Evolutionary conservation across 2,113 vertebrate species (phyloP), one percentile per base, ranked within the genome.

Genomic region (Hylia prasina): DNA sequence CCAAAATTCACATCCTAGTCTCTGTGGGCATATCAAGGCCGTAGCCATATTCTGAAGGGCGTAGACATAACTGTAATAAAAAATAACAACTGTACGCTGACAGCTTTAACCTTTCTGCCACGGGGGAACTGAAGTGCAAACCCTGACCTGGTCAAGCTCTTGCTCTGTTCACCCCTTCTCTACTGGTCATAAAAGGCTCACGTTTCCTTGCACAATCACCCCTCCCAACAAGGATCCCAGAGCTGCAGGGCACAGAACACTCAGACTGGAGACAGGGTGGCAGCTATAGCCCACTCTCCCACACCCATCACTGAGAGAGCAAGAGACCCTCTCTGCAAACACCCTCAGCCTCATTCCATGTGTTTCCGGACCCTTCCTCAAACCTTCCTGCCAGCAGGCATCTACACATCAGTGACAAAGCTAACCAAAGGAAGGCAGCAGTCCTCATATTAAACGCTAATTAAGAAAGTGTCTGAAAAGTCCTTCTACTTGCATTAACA

Each of bases 31-130:
- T 72, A 94, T 54, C 68, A 82, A 81, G 61, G 80, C 65, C 17
- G 5, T 56, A 56, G 72, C 19, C 15, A 10, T 48, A 78, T 81
- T 90, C 60, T 24, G 18, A 88, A 93, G 90, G 92, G 85, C 28
- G 47, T 75, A 87, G 72, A 83, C 76, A 53, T 25, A 75, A 83
- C 3, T 58, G 56, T 61, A 93, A 96, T 73, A 90, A 90, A 94
- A 95, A 91, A 76, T 20, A 94, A 96, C 44, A 93, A 86, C 51
- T 48, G 44, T 24, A 73, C 0, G 4, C 72, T 94, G 92, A 90
- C 85, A 90, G 47, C 28, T 71, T 93, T 97, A 96, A 94, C 65
- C 76, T 91, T 86, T 87, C 58, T 28, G 44, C 85, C 66, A 31
- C 60, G 3, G 45, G 87, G 77, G 87, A 96, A 65, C 44, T 9